Conservation (phyloP, 2,797 vertebrate genomes). For the Acanthis flammea region DNA sequence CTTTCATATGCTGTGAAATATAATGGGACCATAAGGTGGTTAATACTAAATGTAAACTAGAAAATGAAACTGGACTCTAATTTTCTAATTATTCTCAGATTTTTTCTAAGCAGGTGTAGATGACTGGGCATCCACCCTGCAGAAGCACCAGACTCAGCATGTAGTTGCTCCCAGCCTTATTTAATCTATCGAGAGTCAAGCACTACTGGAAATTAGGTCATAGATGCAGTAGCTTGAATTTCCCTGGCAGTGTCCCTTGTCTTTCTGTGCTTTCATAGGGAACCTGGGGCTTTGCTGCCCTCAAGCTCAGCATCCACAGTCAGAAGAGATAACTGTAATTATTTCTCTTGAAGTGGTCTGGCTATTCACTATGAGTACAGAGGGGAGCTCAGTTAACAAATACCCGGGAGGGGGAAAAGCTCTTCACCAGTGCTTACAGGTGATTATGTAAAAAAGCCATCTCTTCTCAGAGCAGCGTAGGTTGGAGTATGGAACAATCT, state of each 20-base stretch:
- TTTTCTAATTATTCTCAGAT: not conserved
- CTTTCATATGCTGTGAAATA: not conserved
- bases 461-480: not conserved
- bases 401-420: not conserved
- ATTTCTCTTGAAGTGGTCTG: not conserved
- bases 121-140: not conserved
- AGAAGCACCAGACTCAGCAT: not conserved
- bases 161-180: not conserved
- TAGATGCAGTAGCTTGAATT: not conserved
- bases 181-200: not conserved
- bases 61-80: not conserved
- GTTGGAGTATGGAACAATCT: not conserved
- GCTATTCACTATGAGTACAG: not conserved
- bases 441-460: not conserved
- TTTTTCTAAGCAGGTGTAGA: not conserved
- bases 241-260: not conserved
- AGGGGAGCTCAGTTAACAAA: not conserved
- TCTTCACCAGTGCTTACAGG: not conserved
- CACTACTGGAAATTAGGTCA: not conserved
- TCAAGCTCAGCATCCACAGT: not conserved
- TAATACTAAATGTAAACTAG: not conserved
- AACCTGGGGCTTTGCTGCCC: not conserved
- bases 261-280: fast-evolving
- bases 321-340: not conserved
- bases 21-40: not conserved